Conservation (phyloP, 92 coral and sea anemone species). For the Phenganax marumi region DNA sequence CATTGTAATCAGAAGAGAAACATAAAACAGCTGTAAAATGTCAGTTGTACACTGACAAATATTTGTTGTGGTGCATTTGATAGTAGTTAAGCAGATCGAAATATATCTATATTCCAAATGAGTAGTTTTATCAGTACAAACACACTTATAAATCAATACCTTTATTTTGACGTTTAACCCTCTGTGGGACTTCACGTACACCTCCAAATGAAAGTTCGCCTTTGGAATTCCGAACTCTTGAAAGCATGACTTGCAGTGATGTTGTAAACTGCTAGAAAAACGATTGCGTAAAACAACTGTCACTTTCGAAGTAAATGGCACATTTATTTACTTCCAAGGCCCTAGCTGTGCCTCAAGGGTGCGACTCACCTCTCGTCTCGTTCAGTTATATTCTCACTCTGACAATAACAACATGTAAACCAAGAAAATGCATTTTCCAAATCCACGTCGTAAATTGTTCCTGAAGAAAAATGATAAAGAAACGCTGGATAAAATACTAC, state of each 20-base stretch:
- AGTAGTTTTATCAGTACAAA: too few relatives aligned
- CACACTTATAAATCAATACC: slow-evolving; percentile 4
- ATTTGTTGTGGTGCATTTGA: too few relatives aligned
- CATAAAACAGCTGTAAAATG: neutral
- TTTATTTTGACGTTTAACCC: slow-evolving; percentile 4
- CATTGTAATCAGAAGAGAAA: neutral
- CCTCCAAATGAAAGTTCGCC: slow-evolving; percentile 24
- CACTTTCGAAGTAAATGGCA: neutral
- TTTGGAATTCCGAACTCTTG: slow-evolving; percentile 16
- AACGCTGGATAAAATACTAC: neutral
- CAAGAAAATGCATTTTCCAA: slow-evolving; percentile 33
- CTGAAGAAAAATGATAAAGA: neutral
- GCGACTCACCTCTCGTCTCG: neutral
- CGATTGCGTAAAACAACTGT: neutral
- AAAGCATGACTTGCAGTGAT: slow-evolving; percentile 26
- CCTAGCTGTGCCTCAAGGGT: neutral
- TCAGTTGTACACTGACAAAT: neutral
- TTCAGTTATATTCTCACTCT: slow-evolving; percentile 34
- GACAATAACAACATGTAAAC: slow-evolving; percentile 26
- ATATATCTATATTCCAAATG: too few relatives aligned
- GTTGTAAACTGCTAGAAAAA: slow-evolving; percentile 11
- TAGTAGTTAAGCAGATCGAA: too few relatives aligned
- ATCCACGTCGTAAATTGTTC: slow-evolving; percentile 30
- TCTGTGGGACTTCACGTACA: slow-evolving; percentile 6
- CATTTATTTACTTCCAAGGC: neutral